Evolutionary conservation across 2,888 invertebrate species (phyloP).

Genomic region (Nasonovia ribisnigri): DNA sequence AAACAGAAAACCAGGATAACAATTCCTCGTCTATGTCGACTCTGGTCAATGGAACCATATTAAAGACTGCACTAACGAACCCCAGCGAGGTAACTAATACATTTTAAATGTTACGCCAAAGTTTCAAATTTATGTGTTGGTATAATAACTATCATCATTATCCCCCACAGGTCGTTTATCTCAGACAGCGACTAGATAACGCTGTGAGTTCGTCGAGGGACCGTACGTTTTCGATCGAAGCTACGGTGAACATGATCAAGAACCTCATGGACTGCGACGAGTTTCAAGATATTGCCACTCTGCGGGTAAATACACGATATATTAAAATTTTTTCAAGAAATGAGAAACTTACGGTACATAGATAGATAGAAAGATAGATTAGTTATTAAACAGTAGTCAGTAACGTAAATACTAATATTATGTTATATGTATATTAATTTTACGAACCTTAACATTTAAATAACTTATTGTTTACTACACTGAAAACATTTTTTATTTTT

Average conservation of each 20-base stretch:
- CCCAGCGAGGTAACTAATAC: constrained; percentile 82
- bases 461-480: too few species aligned
- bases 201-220: constrained; percentile 88
- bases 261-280: constrained; percentile 96
- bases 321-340: neutral
- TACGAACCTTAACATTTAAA: too few species aligned
- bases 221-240: constrained; percentile 84
- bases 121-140: neutral
- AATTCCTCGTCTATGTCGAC: constrained; percentile 54
- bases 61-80: constrained; percentile 94
- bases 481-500: too few species aligned
- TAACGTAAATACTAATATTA: neutral
- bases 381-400: neutral
- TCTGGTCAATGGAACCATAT: constrained; percentile 89
- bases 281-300: constrained; percentile 95
- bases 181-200: constrained; percentile 88
- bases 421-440: neutral
- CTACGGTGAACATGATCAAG: constrained; percentile 89
- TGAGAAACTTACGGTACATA: neutral
- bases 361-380: neutral
- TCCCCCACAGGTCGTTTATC: constrained; percentile 78
- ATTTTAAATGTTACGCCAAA: neutral
- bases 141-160: neutral
- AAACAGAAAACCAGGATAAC: constrained; percentile 58
- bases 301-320: constrained; percentile 71